Conservation (phyloP, 2,113 vertebrate genomes). For the Elephas maximus region DNA sequence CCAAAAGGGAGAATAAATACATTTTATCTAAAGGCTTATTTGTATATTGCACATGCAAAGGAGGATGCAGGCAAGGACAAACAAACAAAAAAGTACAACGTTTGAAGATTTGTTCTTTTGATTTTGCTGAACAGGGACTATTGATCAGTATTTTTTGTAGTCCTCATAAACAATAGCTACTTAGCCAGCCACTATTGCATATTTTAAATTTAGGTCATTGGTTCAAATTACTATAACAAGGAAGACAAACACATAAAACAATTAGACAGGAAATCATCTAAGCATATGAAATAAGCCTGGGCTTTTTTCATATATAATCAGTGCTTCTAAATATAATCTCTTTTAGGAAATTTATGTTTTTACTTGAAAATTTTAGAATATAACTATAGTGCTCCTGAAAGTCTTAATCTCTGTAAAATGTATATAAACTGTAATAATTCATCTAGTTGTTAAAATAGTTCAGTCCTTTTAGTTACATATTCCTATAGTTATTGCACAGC, state of each 20-base stretch:
- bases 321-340: conserved; percentile 87
- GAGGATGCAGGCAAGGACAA: conserved; percentile 88
- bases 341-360: conserved; percentile 87
- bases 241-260: conserved; percentile 87
- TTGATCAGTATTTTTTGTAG: conserved; percentile 75
- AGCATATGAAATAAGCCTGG: conserved; percentile 86
- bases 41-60: conserved; percentile 88
- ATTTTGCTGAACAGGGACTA: conserved; percentile 84
- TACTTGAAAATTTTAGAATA: conserved; percentile 87
- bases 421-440: conserved; percentile 88
- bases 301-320: conserved; percentile 84
- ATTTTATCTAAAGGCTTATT: conserved; percentile 85
- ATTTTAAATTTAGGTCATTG: conserved; percentile 85
- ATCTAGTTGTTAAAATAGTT: conserved; percentile 89
- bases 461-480: conserved; percentile 85
- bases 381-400: conserved; percentile 86
- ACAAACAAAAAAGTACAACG: conserved; percentile 84
- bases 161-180: conserved; percentile 86
- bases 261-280: conserved; percentile 86
- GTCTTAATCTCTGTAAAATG: conserved; percentile 86
- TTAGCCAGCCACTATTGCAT: conserved; percentile 86
- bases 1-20: conserved; percentile 82
- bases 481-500: conserved; percentile 91
- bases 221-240: conserved; percentile 83
- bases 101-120: conserved; percentile 77